Evolutionary conservation across 2,888 invertebrate species (phyloP).

Genomic region (Polymixis lichenea): DNA sequence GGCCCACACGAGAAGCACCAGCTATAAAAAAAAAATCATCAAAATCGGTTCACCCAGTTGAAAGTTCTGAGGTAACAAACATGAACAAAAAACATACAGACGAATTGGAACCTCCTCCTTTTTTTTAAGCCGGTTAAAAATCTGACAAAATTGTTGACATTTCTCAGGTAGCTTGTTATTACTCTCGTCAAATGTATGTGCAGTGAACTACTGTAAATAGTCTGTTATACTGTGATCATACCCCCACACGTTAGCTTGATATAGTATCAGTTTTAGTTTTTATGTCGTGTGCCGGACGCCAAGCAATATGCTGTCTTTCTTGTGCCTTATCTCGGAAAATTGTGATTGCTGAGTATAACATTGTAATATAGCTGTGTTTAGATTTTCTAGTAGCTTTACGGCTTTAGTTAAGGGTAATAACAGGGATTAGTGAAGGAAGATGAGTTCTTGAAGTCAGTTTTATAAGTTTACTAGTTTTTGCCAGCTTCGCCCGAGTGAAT

Average conservation of each 20-base stretch:
- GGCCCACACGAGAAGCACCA: no score
- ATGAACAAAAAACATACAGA: no score
- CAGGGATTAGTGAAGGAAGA: background rate
- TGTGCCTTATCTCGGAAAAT: slow-evolving; percentile 39
- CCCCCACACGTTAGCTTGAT: slow-evolving; percentile 20
- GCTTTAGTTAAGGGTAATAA: background rate
- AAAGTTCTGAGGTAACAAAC: no score
- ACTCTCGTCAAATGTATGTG: background rate
- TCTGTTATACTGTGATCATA: background rate
- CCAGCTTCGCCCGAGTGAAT: no score
- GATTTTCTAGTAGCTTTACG: background rate
- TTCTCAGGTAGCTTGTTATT: no score
- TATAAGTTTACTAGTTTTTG: background rate
- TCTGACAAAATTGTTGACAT: background rate
- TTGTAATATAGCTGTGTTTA: slow-evolving; percentile 14
- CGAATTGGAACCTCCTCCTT: no score
- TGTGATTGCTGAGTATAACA: slow-evolving; percentile 32
- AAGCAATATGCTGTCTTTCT: slow-evolving; percentile 31
- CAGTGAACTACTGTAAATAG: background rate
- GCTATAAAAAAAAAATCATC: no score
- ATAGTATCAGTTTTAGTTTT: slow-evolving; percentile 31
- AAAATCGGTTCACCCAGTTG: no score
- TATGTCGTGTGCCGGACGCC: slow-evolving; percentile 24
- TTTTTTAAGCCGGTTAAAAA: no score
- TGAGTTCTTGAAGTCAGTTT: background rate